Conservation (phyloP, 2,888 invertebrate genomes). For the Oxystoma pomonae region DNA sequence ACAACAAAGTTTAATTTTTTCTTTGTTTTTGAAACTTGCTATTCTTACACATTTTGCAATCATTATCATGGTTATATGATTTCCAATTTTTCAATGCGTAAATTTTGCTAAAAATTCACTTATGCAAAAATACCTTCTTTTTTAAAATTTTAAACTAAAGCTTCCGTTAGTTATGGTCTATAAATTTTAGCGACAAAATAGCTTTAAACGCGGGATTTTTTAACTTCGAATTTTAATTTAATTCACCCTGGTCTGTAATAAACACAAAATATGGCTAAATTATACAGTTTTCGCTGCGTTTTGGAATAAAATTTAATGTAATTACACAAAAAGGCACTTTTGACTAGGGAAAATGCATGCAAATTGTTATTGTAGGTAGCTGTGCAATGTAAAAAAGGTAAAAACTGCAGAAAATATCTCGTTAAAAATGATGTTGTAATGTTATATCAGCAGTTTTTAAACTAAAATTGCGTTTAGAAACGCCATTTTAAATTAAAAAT, state of each 20-base stretch:
- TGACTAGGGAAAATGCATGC: not conserved
- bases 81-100: too few relatives aligned
- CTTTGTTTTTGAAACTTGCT: too few relatives aligned
- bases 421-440: not conserved
- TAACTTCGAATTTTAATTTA: not conserved
- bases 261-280: not conserved
- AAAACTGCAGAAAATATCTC: not conserved
- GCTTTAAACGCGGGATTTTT: not conserved
- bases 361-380: not conserved
- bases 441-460: not conserved
- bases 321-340: not conserved
- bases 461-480: too few relatives aligned
- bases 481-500: too few relatives aligned
- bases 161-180: not conserved
- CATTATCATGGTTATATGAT: too few relatives aligned
- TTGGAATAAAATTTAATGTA: not conserved
- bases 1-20: too few relatives aligned
- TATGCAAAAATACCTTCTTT: too few relatives aligned
- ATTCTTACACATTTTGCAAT: too few relatives aligned
- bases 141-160: too few relatives aligned
- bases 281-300: not conserved
- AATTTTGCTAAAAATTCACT: too few relatives aligned
- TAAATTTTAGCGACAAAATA: not conserved
- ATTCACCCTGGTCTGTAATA: not conserved
- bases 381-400: not conserved